Percentiles rank a stretch among this genome's conserved stretches.
Conservation (phyloP, 2,888 invertebrate species). For the Synergus laeviventris region DNA sequence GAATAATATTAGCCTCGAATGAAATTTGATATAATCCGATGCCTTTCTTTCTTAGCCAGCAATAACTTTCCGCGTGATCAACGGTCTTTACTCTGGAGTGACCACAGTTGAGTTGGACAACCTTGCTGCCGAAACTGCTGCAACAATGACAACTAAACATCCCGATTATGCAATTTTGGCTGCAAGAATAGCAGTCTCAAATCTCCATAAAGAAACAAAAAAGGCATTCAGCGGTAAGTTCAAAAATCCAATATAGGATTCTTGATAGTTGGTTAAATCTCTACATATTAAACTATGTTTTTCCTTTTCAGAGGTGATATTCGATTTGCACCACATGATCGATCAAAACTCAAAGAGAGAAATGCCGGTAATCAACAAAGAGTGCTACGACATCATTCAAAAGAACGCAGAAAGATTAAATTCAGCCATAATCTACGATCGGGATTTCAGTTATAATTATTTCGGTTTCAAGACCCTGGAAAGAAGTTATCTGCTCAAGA, state of each 20-base stretch:
- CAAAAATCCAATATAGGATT: neutral
- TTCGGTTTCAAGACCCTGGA: constrained; percentile 99
- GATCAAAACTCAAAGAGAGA: constrained; percentile 84
- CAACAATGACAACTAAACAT: constrained; percentile 97
- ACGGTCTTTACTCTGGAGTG: constrained; percentile 96
- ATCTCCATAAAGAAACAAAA: constrained; percentile 98
- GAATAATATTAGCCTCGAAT: no score
- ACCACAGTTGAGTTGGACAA: constrained; percentile 98
- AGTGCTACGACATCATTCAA: constrained; percentile 88
- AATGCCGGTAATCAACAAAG: constrained; percentile 92
- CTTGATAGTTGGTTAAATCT: neutral
- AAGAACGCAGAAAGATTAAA: constrained; percentile 93
- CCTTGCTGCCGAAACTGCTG: constrained; percentile 98
- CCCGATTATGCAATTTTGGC: constrained; percentile 96
- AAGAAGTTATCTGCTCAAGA: constrained; percentile 94
- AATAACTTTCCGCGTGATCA: constrained; percentile 94
- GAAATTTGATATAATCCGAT: no score
- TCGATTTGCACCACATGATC: constrained; percentile 87
- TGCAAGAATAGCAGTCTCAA: constrained; percentile 95
- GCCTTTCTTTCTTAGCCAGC: constrained; percentile 79
- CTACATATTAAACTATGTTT: neutral
- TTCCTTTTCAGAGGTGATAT: constrained; percentile 88
- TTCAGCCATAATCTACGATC: constrained; percentile 96
- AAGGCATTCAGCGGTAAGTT: constrained; percentile 90
- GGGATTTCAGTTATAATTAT: constrained; percentile 97